These are phyloP conservation scores for Steinernema carpocapsae DNA, from an alignment of 2,888 invertebrate genomes.

Conservation along the genomic window DNA sequence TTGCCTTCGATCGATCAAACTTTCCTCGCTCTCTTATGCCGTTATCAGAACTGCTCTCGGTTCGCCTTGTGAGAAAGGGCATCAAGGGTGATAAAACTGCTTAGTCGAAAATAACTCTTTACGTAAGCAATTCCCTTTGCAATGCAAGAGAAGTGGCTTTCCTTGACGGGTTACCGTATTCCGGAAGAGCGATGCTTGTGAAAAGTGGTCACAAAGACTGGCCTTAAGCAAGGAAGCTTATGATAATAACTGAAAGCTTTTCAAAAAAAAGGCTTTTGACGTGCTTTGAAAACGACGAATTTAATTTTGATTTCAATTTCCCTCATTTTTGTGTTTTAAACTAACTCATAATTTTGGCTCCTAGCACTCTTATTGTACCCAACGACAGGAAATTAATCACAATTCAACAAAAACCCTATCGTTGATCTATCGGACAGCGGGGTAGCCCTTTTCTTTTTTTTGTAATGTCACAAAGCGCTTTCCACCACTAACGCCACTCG, in stretches of 20 bases:
- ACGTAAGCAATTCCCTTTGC: neutral
- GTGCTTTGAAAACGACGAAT: too few species aligned
- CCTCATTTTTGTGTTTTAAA: too few species aligned
- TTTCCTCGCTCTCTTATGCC: neutral
- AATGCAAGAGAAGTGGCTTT: neutral
- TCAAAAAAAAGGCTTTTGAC: neutral
- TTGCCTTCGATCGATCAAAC: slow-evolving; percentile 13
- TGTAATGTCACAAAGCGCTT: slow-evolving; percentile 19
- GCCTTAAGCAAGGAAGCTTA: too few species aligned
- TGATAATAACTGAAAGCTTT: neutral
- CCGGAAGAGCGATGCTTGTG: neutral
- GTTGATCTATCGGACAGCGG: neutral
- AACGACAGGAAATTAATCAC: too few species aligned
- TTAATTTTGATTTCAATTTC: too few species aligned
- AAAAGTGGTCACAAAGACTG: neutral
- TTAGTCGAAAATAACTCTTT: neutral
- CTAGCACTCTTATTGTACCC: too few species aligned
- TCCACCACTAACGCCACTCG: too few species aligned
- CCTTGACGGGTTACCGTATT: neutral
- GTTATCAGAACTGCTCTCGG: too few species aligned
- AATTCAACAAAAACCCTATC: too few species aligned
- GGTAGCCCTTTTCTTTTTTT: neutral
- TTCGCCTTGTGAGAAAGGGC: neutral
- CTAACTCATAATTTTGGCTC: too few species aligned
- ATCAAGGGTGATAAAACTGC: slow-evolving; percentile 11